phyloP scores from a whole-genome alignment of 2,797 vertebrate species.

The Trematomus bernacchii region DNA sequence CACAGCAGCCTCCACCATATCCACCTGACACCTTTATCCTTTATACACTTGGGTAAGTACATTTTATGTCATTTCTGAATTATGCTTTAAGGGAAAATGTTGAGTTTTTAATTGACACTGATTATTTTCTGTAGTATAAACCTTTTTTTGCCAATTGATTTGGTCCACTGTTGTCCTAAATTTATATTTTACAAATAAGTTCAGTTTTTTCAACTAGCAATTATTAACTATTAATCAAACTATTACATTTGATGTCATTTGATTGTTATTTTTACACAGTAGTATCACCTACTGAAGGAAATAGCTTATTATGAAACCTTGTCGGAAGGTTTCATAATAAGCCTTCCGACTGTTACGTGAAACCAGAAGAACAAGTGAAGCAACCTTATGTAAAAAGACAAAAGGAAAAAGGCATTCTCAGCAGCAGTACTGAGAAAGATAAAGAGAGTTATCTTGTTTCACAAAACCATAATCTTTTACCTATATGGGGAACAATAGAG shows the following conservation, averaged over 20 bases:
- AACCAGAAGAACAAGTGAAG: conserved; percentile 54
- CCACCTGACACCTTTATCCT: not conserved
- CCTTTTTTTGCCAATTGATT: not conserved
- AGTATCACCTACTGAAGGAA: not conserved
- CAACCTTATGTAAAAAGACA: not conserved
- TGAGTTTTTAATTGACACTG: not conserved
- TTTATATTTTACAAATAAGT: not conserved
- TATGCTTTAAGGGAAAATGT: not conserved
- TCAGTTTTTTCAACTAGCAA: not conserved
- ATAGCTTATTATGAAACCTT: not conserved
- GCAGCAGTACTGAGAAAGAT: too few relatives aligned
- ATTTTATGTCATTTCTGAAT: fast-evolving
- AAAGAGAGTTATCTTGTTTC: not conserved
- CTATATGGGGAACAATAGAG: not conserved
- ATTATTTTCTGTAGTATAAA: not conserved
- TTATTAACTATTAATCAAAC: not conserved
- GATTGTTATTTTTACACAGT: not conserved
- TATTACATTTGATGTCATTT: too few relatives aligned
- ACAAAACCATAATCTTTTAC: not conserved
- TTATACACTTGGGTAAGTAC: conserved; percentile 40
- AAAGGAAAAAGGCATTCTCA: not conserved
- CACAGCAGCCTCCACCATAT: not conserved
- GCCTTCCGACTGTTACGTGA: conserved; percentile 22
- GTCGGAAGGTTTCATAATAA: too few relatives aligned
- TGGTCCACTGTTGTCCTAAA: not conserved